Conservation (phyloP, 2,888 invertebrate species). For the Mesorhabditis sp. region DNA sequence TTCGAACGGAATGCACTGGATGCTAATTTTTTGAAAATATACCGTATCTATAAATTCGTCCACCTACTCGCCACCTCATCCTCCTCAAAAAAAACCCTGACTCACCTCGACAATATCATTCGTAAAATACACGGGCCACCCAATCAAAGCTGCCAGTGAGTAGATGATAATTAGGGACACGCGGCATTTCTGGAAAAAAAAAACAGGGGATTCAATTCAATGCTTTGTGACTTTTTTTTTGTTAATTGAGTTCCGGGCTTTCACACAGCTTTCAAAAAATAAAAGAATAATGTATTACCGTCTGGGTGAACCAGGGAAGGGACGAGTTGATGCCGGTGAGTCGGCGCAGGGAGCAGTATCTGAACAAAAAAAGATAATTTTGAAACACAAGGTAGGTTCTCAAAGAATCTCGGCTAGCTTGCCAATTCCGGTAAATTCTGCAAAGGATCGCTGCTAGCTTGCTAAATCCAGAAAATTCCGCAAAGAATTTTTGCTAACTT, state of each 20-base stretch:
- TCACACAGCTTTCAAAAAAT: no score
- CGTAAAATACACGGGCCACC: constrained; percentile 49
- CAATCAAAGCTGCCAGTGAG: constrained; percentile 38
- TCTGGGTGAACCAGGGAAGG: constrained; percentile 47
- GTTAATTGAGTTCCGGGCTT: no score
- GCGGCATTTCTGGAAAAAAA: constrained; percentile 33
- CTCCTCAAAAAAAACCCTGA: background rate
- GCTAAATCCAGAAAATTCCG: no score
- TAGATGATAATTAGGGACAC: constrained; percentile 39
- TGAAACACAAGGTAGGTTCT: no score
- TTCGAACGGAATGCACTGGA: background rate
- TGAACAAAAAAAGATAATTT: background rate
- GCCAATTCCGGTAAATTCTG: no score
- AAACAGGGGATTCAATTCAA: no score
- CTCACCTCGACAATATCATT: constrained; percentile 36
- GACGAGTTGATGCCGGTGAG: constrained; percentile 38
- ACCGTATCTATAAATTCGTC: no score
- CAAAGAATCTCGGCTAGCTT: no score
- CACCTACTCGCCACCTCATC: no score
- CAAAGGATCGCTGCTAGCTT: no score
- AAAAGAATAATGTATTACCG: constrained; percentile 20
- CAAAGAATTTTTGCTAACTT: no score
- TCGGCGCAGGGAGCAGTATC: constrained; percentile 39
- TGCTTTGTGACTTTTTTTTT: no score
- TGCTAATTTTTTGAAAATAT: background rate